These are phyloP conservation scores for Caenorhabditis japonica DNA, from an alignment of 2,888 invertebrate species.

Conservation along the genomic window DNA sequence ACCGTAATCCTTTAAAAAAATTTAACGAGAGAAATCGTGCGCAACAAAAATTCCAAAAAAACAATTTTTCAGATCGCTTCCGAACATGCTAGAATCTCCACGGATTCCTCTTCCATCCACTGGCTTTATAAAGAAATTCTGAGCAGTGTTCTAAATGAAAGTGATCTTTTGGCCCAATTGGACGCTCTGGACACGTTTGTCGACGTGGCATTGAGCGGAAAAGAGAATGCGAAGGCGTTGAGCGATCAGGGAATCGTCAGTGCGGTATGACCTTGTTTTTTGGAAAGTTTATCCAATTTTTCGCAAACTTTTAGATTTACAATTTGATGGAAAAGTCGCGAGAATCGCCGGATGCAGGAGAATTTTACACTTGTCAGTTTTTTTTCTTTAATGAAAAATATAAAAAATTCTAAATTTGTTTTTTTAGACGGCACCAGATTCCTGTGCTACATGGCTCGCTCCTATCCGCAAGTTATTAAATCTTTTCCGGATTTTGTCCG, in stretches of 20 bases:
- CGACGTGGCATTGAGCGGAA: conserved; percentile 29
- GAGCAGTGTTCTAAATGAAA: neutral
- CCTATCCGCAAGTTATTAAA: conserved; percentile 47
- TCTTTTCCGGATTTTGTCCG: conserved; percentile 38
- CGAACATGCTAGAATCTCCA: conserved; percentile 2
- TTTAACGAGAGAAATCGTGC: no score
- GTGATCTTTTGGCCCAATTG: conserved; percentile 37
- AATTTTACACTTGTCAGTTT: conserved; percentile 22
- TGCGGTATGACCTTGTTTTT: conserved; percentile 14
- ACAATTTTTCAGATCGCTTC: conserved; percentile 22
- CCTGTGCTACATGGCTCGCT: conserved; percentile 49
- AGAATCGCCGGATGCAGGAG: conserved; percentile 29
- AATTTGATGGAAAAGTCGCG: conserved; percentile 25
- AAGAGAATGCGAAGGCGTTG: conserved; percentile 20
- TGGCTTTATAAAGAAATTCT: conserved; percentile 26
- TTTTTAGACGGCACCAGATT: conserved; percentile 57
- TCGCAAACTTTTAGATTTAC: conserved; percentile 21
- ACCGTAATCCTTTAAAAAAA: no score
- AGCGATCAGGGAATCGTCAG: conserved; percentile 11
- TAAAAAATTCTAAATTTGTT: no score
- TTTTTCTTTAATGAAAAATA: neutral
- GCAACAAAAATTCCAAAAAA: no score
- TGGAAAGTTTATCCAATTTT: neutral
- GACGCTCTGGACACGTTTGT: conserved; percentile 30
- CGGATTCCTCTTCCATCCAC: conserved; percentile 10